phyloP scores from a whole-genome alignment of 2,113 vertebrate genomes.

The Mesoclemmys tuberculata region DNA sequence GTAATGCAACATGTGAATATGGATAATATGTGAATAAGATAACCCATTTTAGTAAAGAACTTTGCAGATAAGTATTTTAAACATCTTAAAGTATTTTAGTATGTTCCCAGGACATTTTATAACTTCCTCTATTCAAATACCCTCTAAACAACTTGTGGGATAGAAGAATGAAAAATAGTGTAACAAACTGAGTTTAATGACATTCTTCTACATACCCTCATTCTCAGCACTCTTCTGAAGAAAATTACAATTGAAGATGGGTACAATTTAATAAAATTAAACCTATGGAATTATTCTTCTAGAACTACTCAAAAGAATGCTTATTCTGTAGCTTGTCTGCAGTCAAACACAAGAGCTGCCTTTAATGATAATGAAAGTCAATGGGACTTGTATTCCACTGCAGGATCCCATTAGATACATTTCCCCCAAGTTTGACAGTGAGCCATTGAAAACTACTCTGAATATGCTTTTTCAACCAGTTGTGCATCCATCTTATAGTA shows the following conservation, averaged over 20 bases:
- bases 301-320: background rate
- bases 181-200: background rate
- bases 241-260: background rate
- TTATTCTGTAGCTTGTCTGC: background rate
- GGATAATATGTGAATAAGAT: background rate
- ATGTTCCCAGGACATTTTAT: rapidly evolving
- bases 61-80: background rate
- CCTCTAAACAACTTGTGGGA: background rate
- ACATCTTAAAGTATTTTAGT: background rate
- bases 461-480: too few species aligned
- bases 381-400: background rate
- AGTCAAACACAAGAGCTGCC: background rate
- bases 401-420: too few species aligned
- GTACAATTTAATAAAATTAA: background rate
- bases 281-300: background rate
- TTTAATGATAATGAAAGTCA: background rate
- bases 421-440: too few species aligned
- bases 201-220: rapidly evolving
- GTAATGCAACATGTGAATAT: background rate
- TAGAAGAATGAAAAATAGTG: background rate
- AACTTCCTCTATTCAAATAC: background rate
- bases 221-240: background rate
- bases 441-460: too few species aligned
- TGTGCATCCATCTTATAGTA: too few species aligned
- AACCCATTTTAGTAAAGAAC: background rate